Evolutionary conservation across 2,888 invertebrate genomes (phyloP).

Genomic region (Nymphalis c-album): DNA sequence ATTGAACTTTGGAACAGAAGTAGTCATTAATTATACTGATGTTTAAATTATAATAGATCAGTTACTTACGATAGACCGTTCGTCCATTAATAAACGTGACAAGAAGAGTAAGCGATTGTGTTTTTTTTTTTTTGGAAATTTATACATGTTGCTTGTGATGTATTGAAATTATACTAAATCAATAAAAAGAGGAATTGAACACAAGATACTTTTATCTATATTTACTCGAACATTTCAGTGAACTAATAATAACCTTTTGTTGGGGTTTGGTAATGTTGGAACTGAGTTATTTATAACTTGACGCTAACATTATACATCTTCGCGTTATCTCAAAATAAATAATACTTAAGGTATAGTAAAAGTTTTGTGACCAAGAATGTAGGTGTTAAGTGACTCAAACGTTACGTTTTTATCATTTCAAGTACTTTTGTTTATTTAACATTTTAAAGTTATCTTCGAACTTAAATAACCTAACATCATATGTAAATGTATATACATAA

Average conservation of each 20-base stretch:
- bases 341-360: conserved; percentile 40
- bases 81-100: neutral
- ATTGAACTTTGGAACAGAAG: conserved; percentile 21
- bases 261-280: conserved; percentile 34
- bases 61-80: neutral
- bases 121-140: neutral
- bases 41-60: conserved; percentile 1
- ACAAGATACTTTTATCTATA: conserved; percentile 29
- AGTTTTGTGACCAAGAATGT: conserved; percentile 36
- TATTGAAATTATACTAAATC: neutral
- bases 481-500: no score
- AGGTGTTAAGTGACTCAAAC: conserved; percentile 33
- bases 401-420: conserved; percentile 29
- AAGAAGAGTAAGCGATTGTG: neutral
- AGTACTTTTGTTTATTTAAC: conserved; percentile 24
- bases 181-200: conserved; percentile 21
- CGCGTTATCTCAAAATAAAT: conserved; percentile 40
- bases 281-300: conserved; percentile 40
- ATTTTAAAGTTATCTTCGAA: conserved; percentile 3
- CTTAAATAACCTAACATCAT: neutral
- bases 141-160: conserved; percentile 1
- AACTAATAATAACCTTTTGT: conserved; percentile 43
- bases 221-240: conserved; percentile 34
- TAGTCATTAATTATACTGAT: conserved; percentile 23
- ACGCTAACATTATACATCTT: conserved; percentile 32